Percentiles rank a stretch among this genome's conserved stretches.
phyloP scores from a whole-genome alignment of 2,113 vertebrate species.

The Uria aalge region DNA sequence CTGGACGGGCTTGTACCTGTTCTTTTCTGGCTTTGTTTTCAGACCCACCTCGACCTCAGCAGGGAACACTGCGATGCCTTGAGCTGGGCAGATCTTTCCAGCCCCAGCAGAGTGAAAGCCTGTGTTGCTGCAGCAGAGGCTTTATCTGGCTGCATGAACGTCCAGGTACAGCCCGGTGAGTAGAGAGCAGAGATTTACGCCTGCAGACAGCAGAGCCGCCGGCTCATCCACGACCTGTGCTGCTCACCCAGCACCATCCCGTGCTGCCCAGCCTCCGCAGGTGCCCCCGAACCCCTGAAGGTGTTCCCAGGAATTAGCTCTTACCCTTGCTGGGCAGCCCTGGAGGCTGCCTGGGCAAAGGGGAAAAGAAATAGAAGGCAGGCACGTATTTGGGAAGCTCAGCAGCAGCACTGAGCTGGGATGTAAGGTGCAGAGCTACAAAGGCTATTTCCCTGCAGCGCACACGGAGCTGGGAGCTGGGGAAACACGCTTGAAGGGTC shows the following conservation, averaged over 20 bases:
- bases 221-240: not conserved
- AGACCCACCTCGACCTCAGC: constrained; percentile 37
- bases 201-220: not conserved
- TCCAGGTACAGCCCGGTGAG: constrained; percentile 5
- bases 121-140: constrained; percentile 29
- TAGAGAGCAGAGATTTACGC: not conserved
- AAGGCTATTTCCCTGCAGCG: not conserved
- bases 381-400: not conserved
- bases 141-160: constrained; percentile 17
- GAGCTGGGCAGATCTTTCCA: constrained; percentile 27
- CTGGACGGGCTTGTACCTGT: not conserved
- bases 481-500: not conserved
- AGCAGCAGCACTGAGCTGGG: not conserved
- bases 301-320: not conserved
- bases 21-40: not conserved
- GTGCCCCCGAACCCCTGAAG: not conserved
- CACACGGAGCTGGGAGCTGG: not conserved
- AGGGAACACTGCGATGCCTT: not conserved
- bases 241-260: not conserved
- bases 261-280: not conserved
- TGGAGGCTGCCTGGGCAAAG: not conserved
- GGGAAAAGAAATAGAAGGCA: not conserved
- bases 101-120: not conserved
- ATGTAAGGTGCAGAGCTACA: too few relatives aligned
- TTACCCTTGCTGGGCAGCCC: not conserved